Percentiles rank a stretch among this genome's conserved stretches.
phyloP scores from a whole-genome alignment of 2,888 invertebrate genomes.

The Limnephilus auricula region DNA sequence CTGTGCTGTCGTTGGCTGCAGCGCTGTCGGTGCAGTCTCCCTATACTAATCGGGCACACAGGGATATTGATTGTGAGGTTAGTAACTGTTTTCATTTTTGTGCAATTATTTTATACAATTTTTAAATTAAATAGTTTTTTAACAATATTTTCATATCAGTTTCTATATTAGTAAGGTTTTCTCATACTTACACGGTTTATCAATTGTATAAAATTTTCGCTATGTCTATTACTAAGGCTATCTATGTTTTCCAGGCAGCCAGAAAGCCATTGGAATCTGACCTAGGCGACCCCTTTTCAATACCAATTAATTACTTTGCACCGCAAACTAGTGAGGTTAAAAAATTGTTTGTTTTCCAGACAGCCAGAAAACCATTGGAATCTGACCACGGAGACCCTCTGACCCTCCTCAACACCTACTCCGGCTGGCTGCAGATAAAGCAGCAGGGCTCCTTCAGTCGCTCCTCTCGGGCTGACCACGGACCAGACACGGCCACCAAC shows the following conservation, averaged over 20 bases:
- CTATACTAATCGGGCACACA: conserved; percentile 91
- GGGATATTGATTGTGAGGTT: conserved; percentile 90
- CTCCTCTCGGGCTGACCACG: conserved; percentile 65
- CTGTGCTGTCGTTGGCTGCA: conserved; percentile 93
- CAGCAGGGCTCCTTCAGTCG: conserved; percentile 71
- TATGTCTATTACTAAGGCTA: no score
- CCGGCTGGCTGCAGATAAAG: conserved; percentile 92
- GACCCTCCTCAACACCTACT: conserved; percentile 90
- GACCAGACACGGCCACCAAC: conserved; percentile 69
- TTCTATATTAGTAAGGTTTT: no score
- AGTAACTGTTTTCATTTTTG: conserved; percentile 51
- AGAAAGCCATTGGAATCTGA: no score
- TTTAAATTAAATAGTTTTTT: no score
- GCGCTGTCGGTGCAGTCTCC: conserved; percentile 96
- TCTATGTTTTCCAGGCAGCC: no score
- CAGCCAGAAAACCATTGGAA: conserved; percentile 87
- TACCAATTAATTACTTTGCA: background rate
- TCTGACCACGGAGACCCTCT: conserved; percentile 98
- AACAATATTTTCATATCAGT: no score
- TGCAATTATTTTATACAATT: background rate
- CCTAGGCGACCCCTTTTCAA: no score
- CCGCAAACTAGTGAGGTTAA: background rate
- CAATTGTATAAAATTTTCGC: no score
- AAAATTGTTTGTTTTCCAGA: conserved; percentile 72
- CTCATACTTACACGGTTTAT: no score